Evolutionary conservation across 1,140 invertebrate species (phyloP), one percentile per base, ranked within the genome.

Genomic region (Augochlora pura): DNA sequence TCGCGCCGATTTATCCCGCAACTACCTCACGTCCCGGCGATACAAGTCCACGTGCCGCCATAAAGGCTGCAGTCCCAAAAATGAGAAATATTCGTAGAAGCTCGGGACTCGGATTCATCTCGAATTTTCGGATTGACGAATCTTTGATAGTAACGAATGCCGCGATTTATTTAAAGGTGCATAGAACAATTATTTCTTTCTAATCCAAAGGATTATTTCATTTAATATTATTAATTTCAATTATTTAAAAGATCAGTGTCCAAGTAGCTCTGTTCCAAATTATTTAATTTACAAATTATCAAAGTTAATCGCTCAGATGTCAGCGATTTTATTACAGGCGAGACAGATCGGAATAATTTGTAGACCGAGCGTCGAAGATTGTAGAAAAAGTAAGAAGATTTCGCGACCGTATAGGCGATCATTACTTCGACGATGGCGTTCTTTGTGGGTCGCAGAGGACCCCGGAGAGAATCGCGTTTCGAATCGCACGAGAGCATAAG

Each of bases 21-120:
- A 90, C 78, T 88, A 80, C 82, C 84, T 88, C 88, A 89, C 88
- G 89, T 89, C 80, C 76, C 46, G 80, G 65, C 87, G 84, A 89
- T 88, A 83, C 78, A 72, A 23, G 59, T 39, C 39, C 68, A 52
- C 60, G 76, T 72, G 16, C 69, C 42, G 16, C 46, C 49, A 57
- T 72, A 72, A 78, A 46, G n/a, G 63, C 60, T 14, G 14, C 16
- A 10, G 21, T 39, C 16, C 23, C 42, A n/a, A 49, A 32, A 57
- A 73, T 46, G 38, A 32, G 10, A 12, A 57, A 46, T 72, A 72
- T 72, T 78, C 65, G 59, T 72, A 63, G 49, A 9, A 46, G 42
- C 8, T 0, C 10, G 27, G 2, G 39, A 23, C 1, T 49, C 21
- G n/a, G 32, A 42, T 32, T 21, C 8, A n/a, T 57, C 54, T 57